Percentiles rank a stretch among this genome's conserved stretches.
Conservation (phyloP, 2,888 invertebrate genomes). For the Rhorus exstirpatorius region DNA sequence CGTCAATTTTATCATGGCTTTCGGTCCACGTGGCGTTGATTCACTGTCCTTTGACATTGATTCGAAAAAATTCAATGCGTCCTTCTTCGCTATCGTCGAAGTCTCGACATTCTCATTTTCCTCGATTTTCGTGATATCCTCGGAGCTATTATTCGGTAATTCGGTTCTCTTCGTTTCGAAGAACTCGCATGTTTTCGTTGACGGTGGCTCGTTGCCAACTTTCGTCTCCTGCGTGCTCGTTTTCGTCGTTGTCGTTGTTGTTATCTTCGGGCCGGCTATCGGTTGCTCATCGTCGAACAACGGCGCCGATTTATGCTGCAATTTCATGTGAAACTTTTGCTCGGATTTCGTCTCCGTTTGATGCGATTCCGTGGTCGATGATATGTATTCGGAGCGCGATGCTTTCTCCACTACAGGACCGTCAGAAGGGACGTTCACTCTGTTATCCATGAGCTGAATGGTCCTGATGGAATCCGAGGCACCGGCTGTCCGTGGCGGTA, state of each 20-base stretch:
- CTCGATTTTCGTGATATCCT: constrained; percentile 70
- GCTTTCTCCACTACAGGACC: constrained; percentile 77
- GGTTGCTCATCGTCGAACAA: constrained; percentile 73
- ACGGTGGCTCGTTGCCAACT: constrained; percentile 66
- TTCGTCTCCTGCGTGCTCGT: constrained; percentile 68
- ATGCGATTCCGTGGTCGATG: constrained; percentile 83
- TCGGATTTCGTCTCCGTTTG: constrained; percentile 84
- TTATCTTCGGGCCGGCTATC: constrained; percentile 66
- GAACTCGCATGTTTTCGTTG: constrained; percentile 69
- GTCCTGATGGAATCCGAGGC: constrained; percentile 77
- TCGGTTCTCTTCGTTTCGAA: constrained; percentile 67
- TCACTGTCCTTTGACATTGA: constrained; percentile 87
- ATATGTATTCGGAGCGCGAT: constrained; percentile 82
- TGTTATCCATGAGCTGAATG: constrained; percentile 77
- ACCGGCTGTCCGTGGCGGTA: constrained; percentile 72
- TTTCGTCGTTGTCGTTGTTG: constrained; percentile 67
- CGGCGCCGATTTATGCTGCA: constrained; percentile 83
- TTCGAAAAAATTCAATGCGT: constrained; percentile 90
- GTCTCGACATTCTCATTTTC: constrained; percentile 87
- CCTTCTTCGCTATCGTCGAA: constrained; percentile 89
- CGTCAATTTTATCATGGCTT: constrained; percentile 84
- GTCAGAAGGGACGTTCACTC: too few species aligned
- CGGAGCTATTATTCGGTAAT: constrained; percentile 43
- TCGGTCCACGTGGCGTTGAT: constrained; percentile 82
- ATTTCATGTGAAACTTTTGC: constrained; percentile 85